Evolutionary conservation across 2,888 invertebrate genomes (phyloP).

Genomic region (Podotricha telesiphe): DNA sequence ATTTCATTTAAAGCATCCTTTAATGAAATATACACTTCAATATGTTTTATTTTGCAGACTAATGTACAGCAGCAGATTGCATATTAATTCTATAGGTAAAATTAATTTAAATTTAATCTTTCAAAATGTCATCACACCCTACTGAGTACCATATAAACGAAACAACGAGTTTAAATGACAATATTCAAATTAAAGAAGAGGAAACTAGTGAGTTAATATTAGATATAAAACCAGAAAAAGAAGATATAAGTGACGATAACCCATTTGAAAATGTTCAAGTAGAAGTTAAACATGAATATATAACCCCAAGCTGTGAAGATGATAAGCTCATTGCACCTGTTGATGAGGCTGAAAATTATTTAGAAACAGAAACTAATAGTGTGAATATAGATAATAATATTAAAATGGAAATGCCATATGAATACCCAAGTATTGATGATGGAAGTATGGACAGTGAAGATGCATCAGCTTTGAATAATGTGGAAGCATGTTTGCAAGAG

Average conservation of each 20-base stretch:
- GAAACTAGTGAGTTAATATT: slow-evolving; percentile 23
- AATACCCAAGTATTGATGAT: slow-evolving; percentile 66
- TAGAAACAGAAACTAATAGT: slow-evolving; percentile 27
- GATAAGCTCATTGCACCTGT: slow-evolving; percentile 22
- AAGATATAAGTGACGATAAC: slow-evolving; percentile 25
- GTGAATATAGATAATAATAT: slow-evolving; percentile 47
- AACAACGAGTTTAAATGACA: slow-evolving; percentile 11
- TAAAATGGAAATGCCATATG: slow-evolving; percentile 62
- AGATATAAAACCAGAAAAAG: slow-evolving; percentile 31
- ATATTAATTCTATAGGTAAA: not conserved
- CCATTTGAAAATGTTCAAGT: slow-evolving; percentile 31
- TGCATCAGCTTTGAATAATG: slow-evolving; percentile 64
- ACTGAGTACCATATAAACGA: not conserved
- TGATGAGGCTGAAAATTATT: slow-evolving; percentile 29
- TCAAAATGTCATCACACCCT: slow-evolving; percentile 13
- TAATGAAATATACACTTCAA: not conserved
- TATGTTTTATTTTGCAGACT: slow-evolving; percentile 1
- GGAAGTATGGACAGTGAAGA: slow-evolving; percentile 70
- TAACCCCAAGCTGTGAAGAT: slow-evolving; percentile 30
- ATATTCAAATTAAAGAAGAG: slow-evolving; percentile 37
- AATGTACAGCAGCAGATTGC: not conserved
- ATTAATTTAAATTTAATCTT: not conserved
- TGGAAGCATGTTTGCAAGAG: slow-evolving; percentile 70
- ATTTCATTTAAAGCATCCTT: too few relatives aligned
- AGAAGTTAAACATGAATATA: slow-evolving; percentile 34